Percentiles rank a stretch among this genome's conserved stretches.
Conservation (phyloP, 2,888 invertebrate genomes). For the Harpalus rubripes region DNA sequence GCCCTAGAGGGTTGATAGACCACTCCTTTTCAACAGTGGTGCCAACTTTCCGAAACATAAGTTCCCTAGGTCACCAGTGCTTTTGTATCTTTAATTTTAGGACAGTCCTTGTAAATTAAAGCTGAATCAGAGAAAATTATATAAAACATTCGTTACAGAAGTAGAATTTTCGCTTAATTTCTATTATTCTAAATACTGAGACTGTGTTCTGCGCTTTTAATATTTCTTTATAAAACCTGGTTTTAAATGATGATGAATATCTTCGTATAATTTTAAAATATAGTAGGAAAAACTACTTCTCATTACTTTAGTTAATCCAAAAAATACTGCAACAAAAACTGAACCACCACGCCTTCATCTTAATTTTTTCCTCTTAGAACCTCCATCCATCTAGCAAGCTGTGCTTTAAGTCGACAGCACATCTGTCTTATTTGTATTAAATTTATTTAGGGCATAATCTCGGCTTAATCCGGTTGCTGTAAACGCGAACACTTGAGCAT, state of each 20-base stretch:
- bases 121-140: too few relatives aligned
- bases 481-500: slow-evolving; percentile 35
- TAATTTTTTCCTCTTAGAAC: slow-evolving; percentile 10
- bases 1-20: too few relatives aligned
- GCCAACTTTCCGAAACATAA: too few relatives aligned
- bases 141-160: too few relatives aligned
- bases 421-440: slow-evolving; percentile 59
- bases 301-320: slow-evolving; percentile 24
- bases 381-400: slow-evolving; percentile 40
- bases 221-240: too few relatives aligned
- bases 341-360: not conserved
- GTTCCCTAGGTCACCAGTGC: too few relatives aligned
- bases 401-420: slow-evolving; percentile 54
- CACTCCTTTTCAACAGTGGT: too few relatives aligned
- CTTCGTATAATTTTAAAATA: not conserved
- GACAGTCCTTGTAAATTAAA: too few relatives aligned
- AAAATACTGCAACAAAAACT: not conserved
- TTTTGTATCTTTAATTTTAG: too few relatives aligned
- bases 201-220: too few relatives aligned
- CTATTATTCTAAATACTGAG: too few relatives aligned
- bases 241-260: not conserved
- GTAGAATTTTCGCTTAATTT: too few relatives aligned
- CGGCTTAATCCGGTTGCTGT: slow-evolving; percentile 42
- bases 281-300: not conserved
- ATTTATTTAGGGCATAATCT: slow-evolving; percentile 60